Evolutionary conservation across 2,113 vertebrate species (phyloP), one percentile per base, ranked within the genome.

Genomic region (Isichthys henryi): DNA sequence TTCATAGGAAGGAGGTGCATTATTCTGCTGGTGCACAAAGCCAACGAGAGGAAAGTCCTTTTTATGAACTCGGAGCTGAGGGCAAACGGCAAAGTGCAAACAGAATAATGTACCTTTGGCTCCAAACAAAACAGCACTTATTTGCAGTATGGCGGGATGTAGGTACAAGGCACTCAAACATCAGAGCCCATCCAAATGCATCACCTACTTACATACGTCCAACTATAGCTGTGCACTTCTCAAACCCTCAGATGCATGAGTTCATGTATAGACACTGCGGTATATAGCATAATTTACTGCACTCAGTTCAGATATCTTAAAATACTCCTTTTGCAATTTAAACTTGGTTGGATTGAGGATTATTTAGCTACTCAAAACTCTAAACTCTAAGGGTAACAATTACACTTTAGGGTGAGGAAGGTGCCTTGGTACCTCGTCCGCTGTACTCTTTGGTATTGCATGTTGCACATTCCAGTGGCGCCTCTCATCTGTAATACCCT

Each of bases 71-170:
- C 35, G 3, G 45, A 91, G 58, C 92, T 86, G 91, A 91, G 89
- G 92, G 90, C 91, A 94, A 93, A 93, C 84, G 92, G 70, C 89
- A 82, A 31, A 31, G 49, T 50, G 82, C 89, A 58, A 92, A 92
- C 80, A 89, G n/a, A 53, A 39, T 8, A 56, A 91, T 53, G 88
- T 89, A 92, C 92, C 92, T 94, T 93, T 92, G 93, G 89, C 90
- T 94, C 87, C 88, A 92, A 88, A 94, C 89, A 91, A 82, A 91
- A 87, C 91, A 93, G 88, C 56, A 52, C 87, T 85, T 91, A 48
- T 94, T 94, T 95, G 93, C 92, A 87, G 0, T 88, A 90, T 77
- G 11, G 84, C 62, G 31, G 53, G 88, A 92, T 77, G 89, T 91
- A 90, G 50, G 83, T 43, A 48, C n/a, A 53, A 91, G n/a, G 10